Evolutionary conservation across 2,113 vertebrate species (phyloP).

Genomic region (Egretta garzetta): DNA sequence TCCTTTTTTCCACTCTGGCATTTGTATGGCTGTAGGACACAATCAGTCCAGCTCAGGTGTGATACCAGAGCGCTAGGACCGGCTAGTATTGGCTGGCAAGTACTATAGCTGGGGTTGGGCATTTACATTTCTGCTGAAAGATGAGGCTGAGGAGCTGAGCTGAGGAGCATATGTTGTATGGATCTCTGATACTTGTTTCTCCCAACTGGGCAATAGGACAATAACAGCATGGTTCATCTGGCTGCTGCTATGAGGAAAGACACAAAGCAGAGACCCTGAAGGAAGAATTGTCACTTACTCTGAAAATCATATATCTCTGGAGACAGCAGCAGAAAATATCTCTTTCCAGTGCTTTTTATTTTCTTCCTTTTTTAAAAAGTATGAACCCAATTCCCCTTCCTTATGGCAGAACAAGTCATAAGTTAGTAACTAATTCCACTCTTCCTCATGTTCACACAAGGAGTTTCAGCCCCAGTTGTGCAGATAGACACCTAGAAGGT

Average conservation of each 20-base stretch:
- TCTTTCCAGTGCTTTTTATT: not conserved
- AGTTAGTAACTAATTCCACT: not conserved
- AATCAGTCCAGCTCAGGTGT: not conserved
- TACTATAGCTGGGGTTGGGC: not conserved
- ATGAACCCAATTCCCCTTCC: not conserved
- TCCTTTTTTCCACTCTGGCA: not conserved
- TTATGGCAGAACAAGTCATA: not conserved
- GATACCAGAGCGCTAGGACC: not conserved
- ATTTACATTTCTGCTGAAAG: not conserved
- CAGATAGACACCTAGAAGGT: not conserved
- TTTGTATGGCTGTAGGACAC: not conserved
- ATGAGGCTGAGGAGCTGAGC: not conserved
- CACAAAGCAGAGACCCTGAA: not conserved
- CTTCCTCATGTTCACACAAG: not conserved
- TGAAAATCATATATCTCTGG: not conserved
- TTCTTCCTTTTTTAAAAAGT: not conserved
- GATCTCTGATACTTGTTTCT: not conserved
- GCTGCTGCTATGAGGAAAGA: not conserved
- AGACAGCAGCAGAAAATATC: not conserved
- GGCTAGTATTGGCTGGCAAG: not conserved
- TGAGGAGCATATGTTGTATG: not conserved
- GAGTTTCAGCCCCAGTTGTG: not conserved
- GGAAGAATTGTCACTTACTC: not conserved
- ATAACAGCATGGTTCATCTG: not conserved
- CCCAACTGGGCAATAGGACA: not conserved